Base-by-base conservation (phyloP, 2,113 vertebrate genomes). In the Cheirogaleus medius region DNA sequence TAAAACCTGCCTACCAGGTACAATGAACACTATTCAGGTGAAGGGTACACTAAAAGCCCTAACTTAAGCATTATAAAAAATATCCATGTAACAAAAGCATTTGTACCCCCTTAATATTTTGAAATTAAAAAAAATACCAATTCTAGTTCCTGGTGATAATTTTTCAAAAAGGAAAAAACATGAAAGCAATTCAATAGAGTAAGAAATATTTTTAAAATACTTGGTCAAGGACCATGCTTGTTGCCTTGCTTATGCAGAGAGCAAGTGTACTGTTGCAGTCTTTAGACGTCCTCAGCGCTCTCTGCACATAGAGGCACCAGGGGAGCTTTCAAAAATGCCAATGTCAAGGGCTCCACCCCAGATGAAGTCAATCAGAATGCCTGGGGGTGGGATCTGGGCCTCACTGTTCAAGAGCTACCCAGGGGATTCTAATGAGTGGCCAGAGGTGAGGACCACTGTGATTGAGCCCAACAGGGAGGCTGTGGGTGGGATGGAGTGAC, bases 141-240 rank as follows among this genome's bases (percentile, higher is more conserved):
- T 92, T 94, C 17, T 8, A 92, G 77, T 58, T 90, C 21, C 74
- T 87, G 66, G n/a, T 78, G 49, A 90, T 8, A 95, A 42, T 63
- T 95, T 96, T 94, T 89, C 14, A 8, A 44, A 87, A 87, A 97
- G 42, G 37, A 90, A 81, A 92, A 34, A 81, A 93, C 44, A 44
- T 34, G 1, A 73, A 58, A 74, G 18, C 60, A 85, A 84, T 90
- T 94, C 29, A 83, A 64, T 34, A 74, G 47, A 29, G 20, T 88
- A 89, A 77, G 25, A 90, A 54, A n/a, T 29, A 12, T 56, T 56
- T 88, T 85, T 74, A 25, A 81, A 93, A 92, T 39, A 37, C 9
- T 8, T 49, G n/a, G 47, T 85, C 9, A 20, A 25, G 68, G 91
- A 29, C 14, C 42, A 5, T 47, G 23, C 18, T 29, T 54, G 0